Evolutionary conservation across 2,113 vertebrate genomes (phyloP).

Genomic region (Antigone vipio): DNA sequence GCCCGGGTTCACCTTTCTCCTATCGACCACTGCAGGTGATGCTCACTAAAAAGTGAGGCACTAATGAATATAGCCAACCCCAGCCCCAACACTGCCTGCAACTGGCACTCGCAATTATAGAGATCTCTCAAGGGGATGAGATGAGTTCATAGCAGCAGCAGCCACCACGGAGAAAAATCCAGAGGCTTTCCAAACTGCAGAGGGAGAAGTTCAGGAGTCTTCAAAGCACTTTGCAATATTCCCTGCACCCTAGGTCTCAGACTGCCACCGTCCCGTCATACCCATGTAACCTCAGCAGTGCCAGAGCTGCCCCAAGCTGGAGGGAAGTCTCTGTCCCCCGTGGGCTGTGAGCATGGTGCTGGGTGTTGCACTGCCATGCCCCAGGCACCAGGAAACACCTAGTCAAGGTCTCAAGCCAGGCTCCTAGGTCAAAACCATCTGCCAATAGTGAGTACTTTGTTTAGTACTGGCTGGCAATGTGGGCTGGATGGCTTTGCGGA

Average conservation of each 20-base stretch:
- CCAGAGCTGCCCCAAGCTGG: background rate
- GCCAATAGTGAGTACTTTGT: background rate
- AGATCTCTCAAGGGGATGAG: background rate
- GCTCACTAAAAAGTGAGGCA: background rate
- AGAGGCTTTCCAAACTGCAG: background rate
- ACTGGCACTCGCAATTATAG: background rate
- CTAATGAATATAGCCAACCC: background rate
- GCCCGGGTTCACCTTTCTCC: background rate
- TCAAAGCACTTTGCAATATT: background rate
- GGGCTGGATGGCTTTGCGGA: background rate
- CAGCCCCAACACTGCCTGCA: background rate
- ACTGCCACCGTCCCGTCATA: accelerated
- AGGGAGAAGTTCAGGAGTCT: background rate
- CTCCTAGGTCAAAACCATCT: background rate
- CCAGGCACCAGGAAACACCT: background rate
- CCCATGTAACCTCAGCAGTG: accelerated
- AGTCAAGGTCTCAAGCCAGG: background rate
- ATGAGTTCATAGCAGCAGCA: background rate
- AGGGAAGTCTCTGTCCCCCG: too few species aligned
- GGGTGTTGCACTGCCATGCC: too few species aligned
- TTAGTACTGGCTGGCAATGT: background rate
- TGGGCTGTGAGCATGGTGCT: accelerated
- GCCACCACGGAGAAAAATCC: background rate
- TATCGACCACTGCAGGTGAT: background rate
- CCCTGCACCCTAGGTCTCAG: background rate